Percentiles rank a stretch among this genome's conserved stretches.
phyloP scores from a whole-genome alignment of 2,888 invertebrate species.

The Pandemis corylana region DNA sequence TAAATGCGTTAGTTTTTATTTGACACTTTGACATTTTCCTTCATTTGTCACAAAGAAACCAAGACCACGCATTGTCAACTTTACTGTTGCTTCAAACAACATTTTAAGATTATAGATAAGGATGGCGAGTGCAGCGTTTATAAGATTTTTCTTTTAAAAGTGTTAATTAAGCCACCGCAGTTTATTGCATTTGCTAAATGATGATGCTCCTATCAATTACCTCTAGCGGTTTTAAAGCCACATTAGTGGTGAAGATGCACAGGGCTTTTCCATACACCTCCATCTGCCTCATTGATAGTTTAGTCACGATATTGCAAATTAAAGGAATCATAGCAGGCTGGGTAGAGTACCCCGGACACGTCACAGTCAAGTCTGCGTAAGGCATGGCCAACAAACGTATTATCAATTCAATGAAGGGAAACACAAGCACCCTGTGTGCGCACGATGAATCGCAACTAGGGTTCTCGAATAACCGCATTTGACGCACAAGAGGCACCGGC shows the following conservation, averaged over 20 bases:
- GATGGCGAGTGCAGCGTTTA: no score
- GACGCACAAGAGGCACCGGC: no score
- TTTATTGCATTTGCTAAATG: background rate
- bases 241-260: background rate
- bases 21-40: no score
- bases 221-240: background rate
- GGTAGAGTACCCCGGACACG: conserved; percentile 10
- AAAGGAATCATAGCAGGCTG: background rate
- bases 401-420: conserved; percentile 80
- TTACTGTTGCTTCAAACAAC: no score
- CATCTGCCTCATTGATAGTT: background rate
- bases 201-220: background rate
- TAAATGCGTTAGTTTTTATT: no score
- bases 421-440: conserved; percentile 47
- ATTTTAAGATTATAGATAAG: no score
- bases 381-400: conserved; percentile 67
- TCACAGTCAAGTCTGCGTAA: conserved; percentile 46
- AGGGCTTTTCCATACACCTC: background rate
- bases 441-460: conserved; percentile 19
- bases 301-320: background rate
- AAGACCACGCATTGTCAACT: no score
- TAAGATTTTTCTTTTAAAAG: background rate
- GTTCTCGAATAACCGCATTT: no score
- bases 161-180: background rate
- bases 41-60: no score